These are phyloP conservation scores for Phortica variegata DNA, from an alignment of 1,140 invertebrate species.

Conservation along the genomic window DNA sequence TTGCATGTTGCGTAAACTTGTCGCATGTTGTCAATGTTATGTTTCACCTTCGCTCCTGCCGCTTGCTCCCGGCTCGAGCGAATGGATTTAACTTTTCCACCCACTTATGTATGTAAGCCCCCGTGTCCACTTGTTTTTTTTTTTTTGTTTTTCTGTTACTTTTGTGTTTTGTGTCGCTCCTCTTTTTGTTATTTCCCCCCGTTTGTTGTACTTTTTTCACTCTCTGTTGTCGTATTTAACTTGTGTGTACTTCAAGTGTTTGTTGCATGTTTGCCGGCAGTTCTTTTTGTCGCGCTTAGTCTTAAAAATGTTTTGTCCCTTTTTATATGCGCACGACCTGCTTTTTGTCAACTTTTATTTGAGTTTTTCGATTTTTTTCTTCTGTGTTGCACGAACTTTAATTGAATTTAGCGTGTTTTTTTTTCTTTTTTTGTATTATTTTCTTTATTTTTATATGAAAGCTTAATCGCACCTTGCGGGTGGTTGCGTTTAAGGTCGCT, in stretches of 20 bases:
- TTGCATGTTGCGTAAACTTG: constrained; percentile 38
- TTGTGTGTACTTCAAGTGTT: not conserved
- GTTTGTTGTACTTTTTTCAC: no score
- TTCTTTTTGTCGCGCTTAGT: constrained; percentile 5
- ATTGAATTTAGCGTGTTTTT: constrained; percentile 49
- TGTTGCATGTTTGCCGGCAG: constrained; percentile 16
- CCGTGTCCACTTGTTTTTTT: not conserved
- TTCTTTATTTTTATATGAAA: no score
- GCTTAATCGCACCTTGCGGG: constrained; percentile 30
- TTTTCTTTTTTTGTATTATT: no score
- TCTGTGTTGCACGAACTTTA: constrained; percentile 22
- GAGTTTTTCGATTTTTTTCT: constrained; percentile 1
- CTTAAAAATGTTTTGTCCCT: constrained; percentile 15
- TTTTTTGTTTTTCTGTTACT: constrained; percentile 16
- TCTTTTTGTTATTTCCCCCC: constrained; percentile 17
- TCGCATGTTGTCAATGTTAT: constrained; percentile 30
- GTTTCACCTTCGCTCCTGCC: constrained; percentile 11
- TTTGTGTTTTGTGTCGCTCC: constrained; percentile 17
- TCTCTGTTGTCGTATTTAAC: no score
- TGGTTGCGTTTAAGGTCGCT: not conserved
- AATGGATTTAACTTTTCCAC: no score
- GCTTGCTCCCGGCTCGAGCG: constrained; percentile 4
- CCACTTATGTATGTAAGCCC: no score
- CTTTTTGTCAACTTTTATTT: constrained; percentile 8
- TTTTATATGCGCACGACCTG: not conserved